phyloP scores from a whole-genome alignment of 1,140 invertebrate genomes.

The Drosophila novamexicana region DNA sequence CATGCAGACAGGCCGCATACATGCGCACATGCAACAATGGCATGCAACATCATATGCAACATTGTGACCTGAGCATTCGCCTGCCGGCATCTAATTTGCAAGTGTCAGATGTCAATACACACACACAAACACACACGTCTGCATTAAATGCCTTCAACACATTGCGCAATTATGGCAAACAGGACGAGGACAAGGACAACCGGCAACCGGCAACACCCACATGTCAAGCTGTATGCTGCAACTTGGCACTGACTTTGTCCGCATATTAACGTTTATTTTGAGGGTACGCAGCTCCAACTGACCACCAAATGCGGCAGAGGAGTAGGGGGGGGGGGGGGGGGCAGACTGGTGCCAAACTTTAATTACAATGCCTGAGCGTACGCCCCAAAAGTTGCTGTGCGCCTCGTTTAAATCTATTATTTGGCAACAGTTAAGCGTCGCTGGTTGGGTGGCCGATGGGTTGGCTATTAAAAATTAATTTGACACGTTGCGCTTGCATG shows the following conservation, averaged over 20 bases:
- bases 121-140: constrained; percentile 30
- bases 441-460: neutral
- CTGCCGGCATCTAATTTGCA: constrained; percentile 78
- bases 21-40: constrained; percentile 13
- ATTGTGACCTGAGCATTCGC: constrained; percentile 39
- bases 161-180: constrained; percentile 50
- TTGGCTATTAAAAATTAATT: constrained; percentile 82
- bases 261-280: constrained; percentile 48
- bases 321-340: neutral
- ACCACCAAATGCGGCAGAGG: constrained; percentile 16
- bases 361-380: constrained; percentile 45
- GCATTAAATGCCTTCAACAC: constrained; percentile 64
- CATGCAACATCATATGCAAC: constrained; percentile 31
- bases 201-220: constrained; percentile 21
- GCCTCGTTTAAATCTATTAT: constrained; percentile 80
- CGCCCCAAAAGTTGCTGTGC: constrained; percentile 20
- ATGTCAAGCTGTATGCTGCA: constrained; percentile 38
- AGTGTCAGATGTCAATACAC: constrained; percentile 81
- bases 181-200: constrained; percentile 50
- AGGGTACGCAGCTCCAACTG: constrained; percentile 32
- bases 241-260: constrained; percentile 43
- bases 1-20: neutral
- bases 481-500: constrained; percentile 81
- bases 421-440: constrained; percentile 62
- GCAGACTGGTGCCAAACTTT: constrained; percentile 21